Conservation (phyloP, 1,140 invertebrate genomes). For the Leptinotarsa texana region DNA sequence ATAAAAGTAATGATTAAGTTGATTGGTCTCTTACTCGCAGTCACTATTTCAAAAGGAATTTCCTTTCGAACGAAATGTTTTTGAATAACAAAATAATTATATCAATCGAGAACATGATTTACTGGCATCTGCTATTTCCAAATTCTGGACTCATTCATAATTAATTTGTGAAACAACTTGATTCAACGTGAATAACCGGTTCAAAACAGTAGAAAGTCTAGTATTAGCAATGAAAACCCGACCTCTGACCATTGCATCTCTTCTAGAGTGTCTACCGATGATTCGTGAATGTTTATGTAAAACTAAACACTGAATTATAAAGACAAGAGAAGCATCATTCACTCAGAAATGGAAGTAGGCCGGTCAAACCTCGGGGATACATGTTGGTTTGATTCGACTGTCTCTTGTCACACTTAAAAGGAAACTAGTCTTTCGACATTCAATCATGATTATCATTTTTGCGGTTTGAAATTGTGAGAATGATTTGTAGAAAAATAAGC, state of each 20-base stretch:
- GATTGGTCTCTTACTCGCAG: too few relatives aligned
- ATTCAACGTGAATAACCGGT: too few relatives aligned
- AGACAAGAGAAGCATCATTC: neutral
- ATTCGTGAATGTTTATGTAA: neutral
- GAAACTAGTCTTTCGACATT: neutral
- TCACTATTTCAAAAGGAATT: too few relatives aligned
- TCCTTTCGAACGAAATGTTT: too few relatives aligned
- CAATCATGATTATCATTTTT: neutral
- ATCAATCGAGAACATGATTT: too few relatives aligned
- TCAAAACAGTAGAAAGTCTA: too few relatives aligned
- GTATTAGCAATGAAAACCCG: neutral
- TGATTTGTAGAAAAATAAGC: neutral
- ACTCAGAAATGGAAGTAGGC: constrained; percentile 5
- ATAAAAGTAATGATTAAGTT: too few relatives aligned
- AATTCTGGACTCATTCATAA: too few relatives aligned
- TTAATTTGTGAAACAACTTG: too few relatives aligned
- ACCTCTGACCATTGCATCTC: neutral
- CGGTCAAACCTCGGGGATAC: constrained; percentile 2
- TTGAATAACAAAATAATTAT: too few relatives aligned
- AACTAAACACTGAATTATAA: neutral
- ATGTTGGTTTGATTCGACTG: neutral
- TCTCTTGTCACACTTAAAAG: constrained; percentile 8
- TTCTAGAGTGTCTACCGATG: neutral
- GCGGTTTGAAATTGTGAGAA: neutral
- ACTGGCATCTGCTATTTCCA: too few relatives aligned